phyloP scores from a whole-genome alignment of 2,888 invertebrate species.

The Pterobdella sp. region DNA sequence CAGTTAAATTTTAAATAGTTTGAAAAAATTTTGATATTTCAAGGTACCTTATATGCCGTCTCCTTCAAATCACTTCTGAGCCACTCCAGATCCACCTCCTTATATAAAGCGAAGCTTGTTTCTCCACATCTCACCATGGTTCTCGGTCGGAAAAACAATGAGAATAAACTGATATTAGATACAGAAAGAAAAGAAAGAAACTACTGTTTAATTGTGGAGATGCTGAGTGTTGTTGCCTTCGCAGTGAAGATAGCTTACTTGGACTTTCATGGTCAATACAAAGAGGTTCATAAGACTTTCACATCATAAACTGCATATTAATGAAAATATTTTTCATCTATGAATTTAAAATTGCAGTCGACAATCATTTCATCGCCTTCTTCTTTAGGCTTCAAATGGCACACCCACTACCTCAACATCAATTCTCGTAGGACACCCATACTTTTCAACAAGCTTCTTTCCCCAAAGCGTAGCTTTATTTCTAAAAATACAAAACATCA shows the following conservation, averaged over 20 bases:
- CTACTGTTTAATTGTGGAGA: conserved; percentile 17
- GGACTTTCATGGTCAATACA: conserved; percentile 6
- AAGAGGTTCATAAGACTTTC: not conserved
- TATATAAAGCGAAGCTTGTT: not conserved
- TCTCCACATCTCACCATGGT: too few species aligned
- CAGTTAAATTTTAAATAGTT: too few species aligned
- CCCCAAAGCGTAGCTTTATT: too few species aligned
- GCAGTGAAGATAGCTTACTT: conserved; percentile 22
- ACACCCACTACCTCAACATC: conserved; percentile 22
- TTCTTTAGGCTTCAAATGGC: conserved; percentile 28
- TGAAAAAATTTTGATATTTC: too few species aligned
- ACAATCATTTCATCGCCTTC: conserved; percentile 15
- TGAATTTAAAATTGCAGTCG: not conserved
- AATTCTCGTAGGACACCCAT: not conserved
- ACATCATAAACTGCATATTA: not conserved
- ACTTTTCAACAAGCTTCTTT: not conserved
- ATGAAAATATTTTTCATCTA: not conserved
- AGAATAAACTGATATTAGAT: too few species aligned
- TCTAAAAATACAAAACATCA: too few species aligned
- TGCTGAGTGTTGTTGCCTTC: conserved; percentile 25
- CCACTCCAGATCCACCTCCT: conserved; percentile 10
- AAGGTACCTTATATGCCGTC: not conserved
- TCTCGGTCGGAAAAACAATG: too few species aligned
- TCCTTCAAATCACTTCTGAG: not conserved
- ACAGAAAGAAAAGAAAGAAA: too few species aligned